Percentiles rank a stretch among this genome's conserved stretches.
Evolutionary conservation across 2,888 invertebrate genomes (phyloP).

Genomic region (Sphaerophoria taeniata): DNA sequence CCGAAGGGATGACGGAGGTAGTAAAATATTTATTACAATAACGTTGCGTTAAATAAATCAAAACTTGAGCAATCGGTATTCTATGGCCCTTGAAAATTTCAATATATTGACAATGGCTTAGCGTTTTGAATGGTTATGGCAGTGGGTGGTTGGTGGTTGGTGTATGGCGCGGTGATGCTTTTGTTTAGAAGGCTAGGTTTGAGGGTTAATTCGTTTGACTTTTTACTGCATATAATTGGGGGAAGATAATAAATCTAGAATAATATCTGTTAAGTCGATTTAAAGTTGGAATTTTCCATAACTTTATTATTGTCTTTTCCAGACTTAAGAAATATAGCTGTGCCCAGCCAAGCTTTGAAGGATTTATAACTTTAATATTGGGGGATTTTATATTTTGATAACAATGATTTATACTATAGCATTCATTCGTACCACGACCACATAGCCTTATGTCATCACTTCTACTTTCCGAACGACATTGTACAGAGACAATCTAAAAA

Average conservation of each 20-base stretch:
- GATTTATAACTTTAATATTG: constrained; percentile 10
- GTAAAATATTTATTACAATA: constrained; percentile 36
- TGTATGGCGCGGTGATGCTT: background rate
- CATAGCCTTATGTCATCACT: too few relatives aligned
- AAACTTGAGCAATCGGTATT: constrained; percentile 53
- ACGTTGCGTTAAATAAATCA: constrained; percentile 47
- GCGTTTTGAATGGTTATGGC: constrained; percentile 5
- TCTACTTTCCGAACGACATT: too few relatives aligned
- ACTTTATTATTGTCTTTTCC: constrained; percentile 24
- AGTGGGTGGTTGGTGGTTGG: background rate
- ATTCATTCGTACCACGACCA: background rate
- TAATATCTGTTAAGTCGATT: constrained; percentile 49
- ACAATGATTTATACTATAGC: background rate
- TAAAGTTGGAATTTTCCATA: constrained; percentile 34
- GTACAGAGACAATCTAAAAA: too few relatives aligned
- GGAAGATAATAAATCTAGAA: constrained; percentile 55
- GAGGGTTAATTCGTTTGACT: constrained; percentile 37
- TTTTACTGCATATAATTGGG: constrained; percentile 28
- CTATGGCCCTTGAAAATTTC: constrained; percentile 41
- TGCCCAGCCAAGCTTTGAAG: background rate
- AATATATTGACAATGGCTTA: constrained; percentile 41
- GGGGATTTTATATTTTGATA: background rate
- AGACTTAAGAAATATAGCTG: constrained; percentile 11
- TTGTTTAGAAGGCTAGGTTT: background rate
- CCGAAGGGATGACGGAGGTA: background rate